These are phyloP conservation scores for Tetranychus urticae DNA, from an alignment of 1,140 invertebrate genomes.

Conservation along the genomic window DNA sequence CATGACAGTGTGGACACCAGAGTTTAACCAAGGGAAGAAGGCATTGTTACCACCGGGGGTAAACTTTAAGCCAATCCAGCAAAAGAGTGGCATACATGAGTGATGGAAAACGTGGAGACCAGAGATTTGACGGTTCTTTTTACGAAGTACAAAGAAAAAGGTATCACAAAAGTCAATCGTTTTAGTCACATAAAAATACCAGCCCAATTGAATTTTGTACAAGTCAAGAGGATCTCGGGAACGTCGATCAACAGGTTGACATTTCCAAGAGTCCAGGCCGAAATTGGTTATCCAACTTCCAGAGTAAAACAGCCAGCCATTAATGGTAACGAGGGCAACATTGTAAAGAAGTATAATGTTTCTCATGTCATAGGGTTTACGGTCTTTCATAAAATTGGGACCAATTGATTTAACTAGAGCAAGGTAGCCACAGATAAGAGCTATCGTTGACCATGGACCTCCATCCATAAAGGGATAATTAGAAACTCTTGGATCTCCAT, in stretches of 20 bases:
- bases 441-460: conserved; percentile 6
- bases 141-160: conserved; percentile 61
- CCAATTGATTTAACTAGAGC: conserved; percentile 8
- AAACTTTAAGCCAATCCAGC: conserved; percentile 80
- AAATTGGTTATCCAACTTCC: conserved; percentile 11
- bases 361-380: conserved; percentile 6
- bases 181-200: conserved; percentile 27
- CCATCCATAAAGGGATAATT: conserved; percentile 7
- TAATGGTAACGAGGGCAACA: conserved; percentile 7
- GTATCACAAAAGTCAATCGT: conserved; percentile 25
- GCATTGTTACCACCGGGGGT: conserved; percentile 3
- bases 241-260: neutral
- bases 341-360: conserved; percentile 9
- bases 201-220: conserved; percentile 16
- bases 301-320: conserved; percentile 6
- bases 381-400: conserved; percentile 11
- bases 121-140: conserved; percentile 60
- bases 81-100: conserved; percentile 28
- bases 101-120: conserved; percentile 38
- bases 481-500: conserved; percentile 6
- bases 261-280: conserved; percentile 9
- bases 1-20: conserved; percentile 40
- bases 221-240: neutral
- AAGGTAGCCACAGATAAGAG: conserved; percentile 4
- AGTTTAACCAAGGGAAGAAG: conserved; percentile 4